These are phyloP conservation scores for Sander lucioperca DNA, from an alignment of 2,113 vertebrate species.

Conservation along the genomic window DNA sequence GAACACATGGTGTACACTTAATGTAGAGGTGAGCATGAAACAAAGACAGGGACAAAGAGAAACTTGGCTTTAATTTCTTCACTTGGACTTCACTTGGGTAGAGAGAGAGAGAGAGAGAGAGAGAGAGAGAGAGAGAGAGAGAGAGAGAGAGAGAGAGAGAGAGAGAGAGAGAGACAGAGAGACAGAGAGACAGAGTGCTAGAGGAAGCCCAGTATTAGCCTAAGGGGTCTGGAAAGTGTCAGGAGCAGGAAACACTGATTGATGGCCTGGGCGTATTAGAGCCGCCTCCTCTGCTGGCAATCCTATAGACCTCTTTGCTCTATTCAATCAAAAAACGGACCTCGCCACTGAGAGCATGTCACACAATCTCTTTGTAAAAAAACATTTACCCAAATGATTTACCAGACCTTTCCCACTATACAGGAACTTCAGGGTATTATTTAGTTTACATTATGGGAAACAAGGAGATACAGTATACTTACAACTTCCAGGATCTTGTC, in stretches of 20 bases:
- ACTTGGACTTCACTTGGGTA: conserved; percentile 28
- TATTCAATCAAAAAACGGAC: conserved; percentile 42
- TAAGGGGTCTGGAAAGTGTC: conserved; percentile 72
- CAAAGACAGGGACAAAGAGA: conserved; percentile 7
- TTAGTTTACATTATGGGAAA: conserved; percentile 25
- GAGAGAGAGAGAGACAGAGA: too few relatives aligned
- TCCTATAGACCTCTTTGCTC: conserved; percentile 32
- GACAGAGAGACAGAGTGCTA: conserved; percentile 5
- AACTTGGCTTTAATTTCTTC: background rate
- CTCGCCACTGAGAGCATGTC: conserved; percentile 46
- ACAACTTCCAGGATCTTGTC: conserved; percentile 96
- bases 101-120: conserved; percentile 7
- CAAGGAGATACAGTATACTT: conserved; percentile 78
- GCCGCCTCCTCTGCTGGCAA: conserved; percentile 43
- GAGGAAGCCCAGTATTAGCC: conserved; percentile 63
- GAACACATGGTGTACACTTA: background rate
- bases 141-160: too few relatives aligned
- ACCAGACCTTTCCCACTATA: background rate
- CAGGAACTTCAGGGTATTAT: background rate
- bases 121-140: conserved; percentile 10
- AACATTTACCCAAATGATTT: conserved; percentile 24
- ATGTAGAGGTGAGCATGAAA: conserved; percentile 1
- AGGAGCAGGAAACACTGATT: conserved; percentile 79
- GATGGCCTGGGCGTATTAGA: conserved; percentile 61
- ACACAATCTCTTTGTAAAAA: conserved; percentile 43